Conservation (phyloP, 2,797 vertebrate genomes). For the Eremophila alpestris region DNA sequence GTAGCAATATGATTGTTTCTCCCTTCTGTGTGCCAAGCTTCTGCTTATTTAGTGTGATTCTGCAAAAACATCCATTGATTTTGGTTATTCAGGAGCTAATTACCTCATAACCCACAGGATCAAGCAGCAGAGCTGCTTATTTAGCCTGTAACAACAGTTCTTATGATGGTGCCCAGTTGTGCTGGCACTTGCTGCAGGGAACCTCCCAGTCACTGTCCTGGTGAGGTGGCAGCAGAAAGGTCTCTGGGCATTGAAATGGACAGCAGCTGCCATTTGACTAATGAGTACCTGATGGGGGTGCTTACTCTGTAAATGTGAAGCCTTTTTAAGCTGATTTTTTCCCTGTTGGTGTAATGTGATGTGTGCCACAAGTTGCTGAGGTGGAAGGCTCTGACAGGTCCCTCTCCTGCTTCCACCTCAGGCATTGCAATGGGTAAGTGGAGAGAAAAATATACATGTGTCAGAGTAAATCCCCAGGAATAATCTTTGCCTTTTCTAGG, state of each 20-base stretch:
- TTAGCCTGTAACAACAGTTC: neutral
- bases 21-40: neutral
- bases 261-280: neutral
- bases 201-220: neutral
- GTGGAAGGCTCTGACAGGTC: neutral
- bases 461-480: neutral
- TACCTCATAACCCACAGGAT: slow-evolving; percentile 21
- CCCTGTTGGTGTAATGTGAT: neutral
- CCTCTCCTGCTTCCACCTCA: neutral
- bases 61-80: slow-evolving; percentile 43
- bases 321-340: neutral
- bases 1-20: neutral
- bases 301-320: neutral
- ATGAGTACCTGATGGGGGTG: neutral
- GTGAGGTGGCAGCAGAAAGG: neutral
- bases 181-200: slow-evolving; percentile 16
- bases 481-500: neutral
- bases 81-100: slow-evolving; percentile 43
- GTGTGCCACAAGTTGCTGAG: neutral
- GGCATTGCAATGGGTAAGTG: neutral
- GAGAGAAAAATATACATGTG: neutral
- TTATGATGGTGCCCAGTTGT: neutral
- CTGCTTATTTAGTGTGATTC: slow-evolving; percentile 19
- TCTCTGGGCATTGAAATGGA: neutral
- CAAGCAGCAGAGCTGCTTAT: slow-evolving; percentile 19